These are phyloP conservation scores for Apostichopus leukothele DNA, from an alignment of 53 echinoderm and acorn worm species.

Conservation along the genomic window DNA sequence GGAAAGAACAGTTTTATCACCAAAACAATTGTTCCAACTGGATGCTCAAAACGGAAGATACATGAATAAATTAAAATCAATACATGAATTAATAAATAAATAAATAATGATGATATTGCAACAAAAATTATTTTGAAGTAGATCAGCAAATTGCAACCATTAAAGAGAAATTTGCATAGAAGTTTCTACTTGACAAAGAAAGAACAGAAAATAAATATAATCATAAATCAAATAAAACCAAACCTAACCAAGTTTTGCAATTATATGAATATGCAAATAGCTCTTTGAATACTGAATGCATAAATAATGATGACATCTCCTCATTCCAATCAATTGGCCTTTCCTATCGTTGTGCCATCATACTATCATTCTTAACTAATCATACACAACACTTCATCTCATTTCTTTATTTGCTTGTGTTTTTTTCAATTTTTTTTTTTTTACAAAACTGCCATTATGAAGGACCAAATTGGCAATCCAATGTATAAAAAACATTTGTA, in stretches of 20 bases:
- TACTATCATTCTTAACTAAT: neutral
- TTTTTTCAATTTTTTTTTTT: constrained; percentile 15
- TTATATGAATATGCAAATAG: neutral
- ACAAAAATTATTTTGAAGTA: neutral
- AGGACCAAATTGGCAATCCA: constrained; percentile 28
- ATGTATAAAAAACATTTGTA: constrained; percentile 45
- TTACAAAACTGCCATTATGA: constrained; percentile 23
- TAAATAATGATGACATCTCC: neutral
- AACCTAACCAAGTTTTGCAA: neutral
- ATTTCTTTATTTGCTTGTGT: neutral
- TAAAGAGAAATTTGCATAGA: constrained; percentile 50
- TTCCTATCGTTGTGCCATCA: neutral
- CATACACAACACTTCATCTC: neutral
- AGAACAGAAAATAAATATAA: neutral
- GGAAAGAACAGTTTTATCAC: no score
- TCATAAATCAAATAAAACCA: neutral
- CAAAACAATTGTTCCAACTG: no score
- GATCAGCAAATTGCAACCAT: neutral
- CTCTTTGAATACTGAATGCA: neutral
- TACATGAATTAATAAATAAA: no score
- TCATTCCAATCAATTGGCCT: neutral
- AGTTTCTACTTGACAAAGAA: constrained; percentile 5
- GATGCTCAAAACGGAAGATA: no score
- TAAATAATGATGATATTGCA: neutral
- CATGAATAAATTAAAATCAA: no score